Conservation (phyloP, 1,140 invertebrate species). For the Penaeus indicus region DNA sequence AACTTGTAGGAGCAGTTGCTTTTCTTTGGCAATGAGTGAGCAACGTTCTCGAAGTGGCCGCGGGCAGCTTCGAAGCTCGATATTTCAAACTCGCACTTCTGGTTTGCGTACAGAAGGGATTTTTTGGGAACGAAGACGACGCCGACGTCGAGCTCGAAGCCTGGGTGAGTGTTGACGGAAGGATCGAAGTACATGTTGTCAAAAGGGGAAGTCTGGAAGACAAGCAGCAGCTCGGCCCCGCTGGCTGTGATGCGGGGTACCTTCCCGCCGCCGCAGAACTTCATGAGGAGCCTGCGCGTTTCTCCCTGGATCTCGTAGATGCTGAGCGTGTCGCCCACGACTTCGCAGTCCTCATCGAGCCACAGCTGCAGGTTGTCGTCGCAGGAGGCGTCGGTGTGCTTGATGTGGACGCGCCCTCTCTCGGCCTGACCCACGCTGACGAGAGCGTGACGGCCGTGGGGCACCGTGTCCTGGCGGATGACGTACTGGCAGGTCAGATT, state of each 20-base stretch:
- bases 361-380: slow-evolving; percentile 65
- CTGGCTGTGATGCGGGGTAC: slow-evolving; percentile 88
- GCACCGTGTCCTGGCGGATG: slow-evolving; percentile 79
- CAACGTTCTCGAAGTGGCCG: slow-evolving; percentile 65
- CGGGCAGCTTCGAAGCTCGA: slow-evolving; percentile 62
- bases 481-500: slow-evolving; percentile 87
- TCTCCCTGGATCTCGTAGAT: slow-evolving; percentile 89
- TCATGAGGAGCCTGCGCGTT: slow-evolving; percentile 87
- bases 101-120: slow-evolving; percentile 64
- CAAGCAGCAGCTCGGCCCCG: slow-evolving; percentile 86
- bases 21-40: slow-evolving; percentile 64
- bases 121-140: slow-evolving; percentile 75
- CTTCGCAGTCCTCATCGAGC: slow-evolving; percentile 87
- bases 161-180: slow-evolving; percentile 72
- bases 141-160: slow-evolving; percentile 89
- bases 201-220: slow-evolving; percentile 89
- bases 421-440: slow-evolving; percentile 63
- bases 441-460: slow-evolving; percentile 68
- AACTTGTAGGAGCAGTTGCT: slow-evolving; percentile 65
- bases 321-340: slow-evolving; percentile 89
- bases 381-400: slow-evolving; percentile 63
- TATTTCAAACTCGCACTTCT: slow-evolving; percentile 62
- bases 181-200: slow-evolving; percentile 73
- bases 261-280: slow-evolving; percentile 88
- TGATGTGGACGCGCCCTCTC: slow-evolving; percentile 63